Base-by-base conservation (phyloP, 2,113 vertebrate species). In the Irena cyanogastra region DNA sequence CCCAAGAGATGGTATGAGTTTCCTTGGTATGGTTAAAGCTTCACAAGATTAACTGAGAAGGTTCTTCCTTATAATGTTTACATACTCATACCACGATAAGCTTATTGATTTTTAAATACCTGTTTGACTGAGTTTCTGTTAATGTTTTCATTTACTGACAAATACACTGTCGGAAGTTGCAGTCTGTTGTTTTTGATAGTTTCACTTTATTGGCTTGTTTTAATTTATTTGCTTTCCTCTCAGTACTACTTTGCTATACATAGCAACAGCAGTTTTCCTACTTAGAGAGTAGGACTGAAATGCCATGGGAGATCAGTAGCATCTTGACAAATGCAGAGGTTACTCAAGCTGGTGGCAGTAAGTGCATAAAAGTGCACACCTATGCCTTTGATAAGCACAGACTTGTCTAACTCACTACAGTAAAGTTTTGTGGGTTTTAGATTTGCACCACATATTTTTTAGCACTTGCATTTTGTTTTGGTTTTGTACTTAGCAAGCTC, bases 401-500 rank as follows among this genome's bases (percentile, higher is more conserved):
- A 28, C 5, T 10, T 10, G 5, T 15, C 16, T 35, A 76, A 39
- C 14, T 83, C 8, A 3, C 20, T 70, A 1, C 31, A n/a, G 23
- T 59, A 52, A 88, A 69, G 22, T 72, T 91, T 59, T 79, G 11
- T 39, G 10, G 0, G 10, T 47, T 94, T 68, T 37, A 77, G 11
- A 13, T n/a, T 57, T 5, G 17, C 53, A 31, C 11, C 11, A 69
- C 33, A 3, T 72, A 8, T 42, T 81, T 83, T 85, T 86, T 88
- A 65, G 59, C 50, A 7, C 2, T 83, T 28, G 2, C 6, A 6
- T 87, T 83, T 77, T 76, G 10, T 72, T 89, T 61, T 84, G 19
- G 11, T 95, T 96, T 83, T 92, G 11, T 87, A 39, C 64, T 78
- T 83, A 97, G 95, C 35, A 87, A 63, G 15, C 63, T 87, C 54